These are phyloP conservation scores for Oscarella lobularis DNA, from an alignment of 37 sponge, comb jelly and placozoan genomes.

Conservation along the genomic window DNA sequence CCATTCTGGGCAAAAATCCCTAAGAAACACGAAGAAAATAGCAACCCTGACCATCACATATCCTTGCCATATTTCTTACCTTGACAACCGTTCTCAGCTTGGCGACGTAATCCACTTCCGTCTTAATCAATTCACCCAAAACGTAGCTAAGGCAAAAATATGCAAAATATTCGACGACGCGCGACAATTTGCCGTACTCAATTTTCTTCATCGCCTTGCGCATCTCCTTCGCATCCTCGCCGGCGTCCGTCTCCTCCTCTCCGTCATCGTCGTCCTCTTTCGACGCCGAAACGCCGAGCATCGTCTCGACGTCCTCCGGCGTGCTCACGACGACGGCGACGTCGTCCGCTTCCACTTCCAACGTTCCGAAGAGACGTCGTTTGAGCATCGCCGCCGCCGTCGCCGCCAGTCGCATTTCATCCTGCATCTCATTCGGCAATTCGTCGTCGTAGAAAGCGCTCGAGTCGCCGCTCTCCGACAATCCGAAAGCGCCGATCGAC, in stretches of 20 bases:
- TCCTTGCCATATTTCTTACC: background rate
- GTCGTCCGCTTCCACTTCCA: background rate
- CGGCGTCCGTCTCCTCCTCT: background rate
- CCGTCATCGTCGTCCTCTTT: background rate
- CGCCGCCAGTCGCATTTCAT: no score
- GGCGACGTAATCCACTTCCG: constrained; percentile 38
- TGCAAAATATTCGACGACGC: no score
- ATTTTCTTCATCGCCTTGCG: background rate
- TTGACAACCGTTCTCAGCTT: constrained; percentile 39
- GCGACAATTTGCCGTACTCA: no score
- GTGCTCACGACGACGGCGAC: background rate
- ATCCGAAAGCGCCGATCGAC: no score
- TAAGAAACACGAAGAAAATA: constrained; percentile 8
- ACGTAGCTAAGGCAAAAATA: constrained; percentile 26
- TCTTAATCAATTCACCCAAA: constrained; percentile 41
- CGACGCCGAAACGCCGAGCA: background rate
- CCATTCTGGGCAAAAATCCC: constrained; percentile 17
- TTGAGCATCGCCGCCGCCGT: background rate
- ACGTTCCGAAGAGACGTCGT: background rate
- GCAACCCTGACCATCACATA: constrained; percentile 8
- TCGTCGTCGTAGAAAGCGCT: constrained; percentile 1
- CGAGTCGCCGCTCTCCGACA: no score
- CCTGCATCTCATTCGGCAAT: background rate
- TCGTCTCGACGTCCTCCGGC: background rate
- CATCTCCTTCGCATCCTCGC: background rate